phyloP scores from a whole-genome alignment of 2,888 invertebrate species.

The Brachynemurus nebulosus region DNA sequence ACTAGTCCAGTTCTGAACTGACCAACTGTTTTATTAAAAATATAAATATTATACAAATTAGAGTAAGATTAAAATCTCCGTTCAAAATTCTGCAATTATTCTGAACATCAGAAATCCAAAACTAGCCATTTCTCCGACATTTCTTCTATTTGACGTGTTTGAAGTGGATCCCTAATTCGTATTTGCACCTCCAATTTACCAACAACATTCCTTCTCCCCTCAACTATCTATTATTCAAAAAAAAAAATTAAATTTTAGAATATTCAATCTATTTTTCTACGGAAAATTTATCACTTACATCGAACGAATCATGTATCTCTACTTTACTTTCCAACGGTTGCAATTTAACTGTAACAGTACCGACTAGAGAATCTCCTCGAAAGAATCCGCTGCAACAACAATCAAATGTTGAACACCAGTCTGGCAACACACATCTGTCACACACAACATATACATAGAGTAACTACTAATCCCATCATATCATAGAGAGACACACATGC shows the following conservation, averaged over 20 bases:
- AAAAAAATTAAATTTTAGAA: constrained; percentile 7
- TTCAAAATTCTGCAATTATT: no score
- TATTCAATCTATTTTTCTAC: neutral
- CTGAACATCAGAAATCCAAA: constrained; percentile 47
- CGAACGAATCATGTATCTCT: constrained; percentile 81
- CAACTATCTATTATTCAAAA: constrained; percentile 54
- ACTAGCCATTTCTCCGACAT: constrained; percentile 87
- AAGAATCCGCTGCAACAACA: constrained; percentile 87
- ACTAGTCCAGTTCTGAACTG: no score
- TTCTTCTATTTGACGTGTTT: constrained; percentile 79
- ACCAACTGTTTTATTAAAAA: no score
- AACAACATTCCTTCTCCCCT: constrained; percentile 75
- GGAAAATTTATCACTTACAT: constrained; percentile 48
- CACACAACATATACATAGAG: no score
- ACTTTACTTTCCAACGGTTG: constrained; percentile 80
- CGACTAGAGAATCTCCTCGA: constrained; percentile 73
- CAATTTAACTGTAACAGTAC: constrained; percentile 69
- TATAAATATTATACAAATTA: no score
- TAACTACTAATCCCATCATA: no score
- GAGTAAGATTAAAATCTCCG: no score
- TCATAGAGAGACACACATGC: no score
- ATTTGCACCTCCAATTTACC: constrained; percentile 84
- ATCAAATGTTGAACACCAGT: constrained; percentile 28
- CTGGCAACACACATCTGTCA: constrained; percentile 25
- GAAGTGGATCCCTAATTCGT: constrained; percentile 73